These are phyloP conservation scores for Chelon auratus DNA, from an alignment of 2,797 vertebrate species.

Conservation along the genomic window DNA sequence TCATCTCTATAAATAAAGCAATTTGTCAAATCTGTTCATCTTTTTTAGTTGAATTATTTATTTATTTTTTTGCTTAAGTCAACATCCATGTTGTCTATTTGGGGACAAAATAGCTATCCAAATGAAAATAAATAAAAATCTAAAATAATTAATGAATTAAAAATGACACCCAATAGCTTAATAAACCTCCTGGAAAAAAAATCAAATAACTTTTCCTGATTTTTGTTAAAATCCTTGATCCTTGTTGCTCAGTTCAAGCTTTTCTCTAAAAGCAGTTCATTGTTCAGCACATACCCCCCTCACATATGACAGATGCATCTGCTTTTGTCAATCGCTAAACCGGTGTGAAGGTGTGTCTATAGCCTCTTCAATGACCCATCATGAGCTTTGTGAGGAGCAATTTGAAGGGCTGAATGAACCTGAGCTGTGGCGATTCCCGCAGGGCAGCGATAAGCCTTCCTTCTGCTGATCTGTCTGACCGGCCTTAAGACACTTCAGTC, in stretches of 20 bases:
- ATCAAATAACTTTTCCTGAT: not conserved
- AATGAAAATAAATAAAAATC: too few relatives aligned
- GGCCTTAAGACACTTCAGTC: conserved; percentile 34
- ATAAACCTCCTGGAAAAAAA: too few relatives aligned
- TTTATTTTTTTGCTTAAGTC: too few relatives aligned
- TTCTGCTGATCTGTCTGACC: conserved; percentile 39
- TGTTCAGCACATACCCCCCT: not conserved
- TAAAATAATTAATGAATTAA: not conserved
- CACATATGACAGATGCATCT: not conserved
- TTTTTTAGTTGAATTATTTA: not conserved
- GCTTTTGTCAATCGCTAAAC: not conserved
- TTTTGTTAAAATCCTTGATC: not conserved
- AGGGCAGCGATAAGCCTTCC: conserved; percentile 25
- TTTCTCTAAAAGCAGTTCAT: not conserved
- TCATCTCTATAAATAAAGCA: not conserved
- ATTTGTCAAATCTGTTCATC: too few relatives aligned
- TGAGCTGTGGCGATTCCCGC: conserved; percentile 28
- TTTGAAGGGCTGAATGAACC: conserved; percentile 62
- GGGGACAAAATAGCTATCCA: too few relatives aligned
- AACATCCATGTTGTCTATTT: not conserved
- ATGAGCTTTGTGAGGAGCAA: conserved; percentile 40
- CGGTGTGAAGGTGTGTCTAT: conserved; percentile 8
- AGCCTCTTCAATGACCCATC: conserved; percentile 36
- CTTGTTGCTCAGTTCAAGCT: too few relatives aligned
- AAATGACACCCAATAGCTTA: not conserved